phyloP scores from a whole-genome alignment of 1,140 invertebrate species.

The Drosophila auraria region DNA sequence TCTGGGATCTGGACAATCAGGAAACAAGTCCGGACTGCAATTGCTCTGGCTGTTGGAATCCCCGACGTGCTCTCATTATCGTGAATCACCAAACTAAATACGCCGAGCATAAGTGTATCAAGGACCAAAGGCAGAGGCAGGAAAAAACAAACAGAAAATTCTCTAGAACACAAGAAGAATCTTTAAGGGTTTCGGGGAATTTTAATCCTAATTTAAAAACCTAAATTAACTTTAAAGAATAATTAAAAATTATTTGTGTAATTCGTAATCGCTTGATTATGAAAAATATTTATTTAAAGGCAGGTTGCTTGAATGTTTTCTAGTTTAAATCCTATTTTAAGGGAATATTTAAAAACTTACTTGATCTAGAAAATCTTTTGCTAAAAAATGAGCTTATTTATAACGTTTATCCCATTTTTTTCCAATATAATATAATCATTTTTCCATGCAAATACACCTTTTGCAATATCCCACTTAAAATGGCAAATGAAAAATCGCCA shows the following conservation, averaged over 20 bases:
- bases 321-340: not conserved
- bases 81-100: constrained; percentile 70
- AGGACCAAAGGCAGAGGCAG: constrained; percentile 1
- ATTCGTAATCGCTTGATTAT: not conserved
- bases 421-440: not conserved
- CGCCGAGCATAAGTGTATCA: constrained; percentile 25
- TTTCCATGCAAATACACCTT: not conserved
- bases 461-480: constrained; percentile 4
- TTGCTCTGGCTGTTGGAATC: constrained; percentile 58
- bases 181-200: not conserved
- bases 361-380: not conserved
- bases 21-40: constrained; percentile 59
- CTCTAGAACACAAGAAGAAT: not conserved
- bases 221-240: no score
- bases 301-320: not conserved
- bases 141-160: not conserved
- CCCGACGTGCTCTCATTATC: constrained; percentile 61
- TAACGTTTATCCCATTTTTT: not conserved
- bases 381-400: not conserved
- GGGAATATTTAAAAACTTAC: not conserved
- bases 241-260: not conserved
- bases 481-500: constrained; percentile 16
- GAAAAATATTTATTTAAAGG: not conserved
- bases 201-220: not conserved
- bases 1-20: constrained; percentile 42